Conservation (phyloP, 2,888 invertebrate genomes). For the Bugula neritina region DNA sequence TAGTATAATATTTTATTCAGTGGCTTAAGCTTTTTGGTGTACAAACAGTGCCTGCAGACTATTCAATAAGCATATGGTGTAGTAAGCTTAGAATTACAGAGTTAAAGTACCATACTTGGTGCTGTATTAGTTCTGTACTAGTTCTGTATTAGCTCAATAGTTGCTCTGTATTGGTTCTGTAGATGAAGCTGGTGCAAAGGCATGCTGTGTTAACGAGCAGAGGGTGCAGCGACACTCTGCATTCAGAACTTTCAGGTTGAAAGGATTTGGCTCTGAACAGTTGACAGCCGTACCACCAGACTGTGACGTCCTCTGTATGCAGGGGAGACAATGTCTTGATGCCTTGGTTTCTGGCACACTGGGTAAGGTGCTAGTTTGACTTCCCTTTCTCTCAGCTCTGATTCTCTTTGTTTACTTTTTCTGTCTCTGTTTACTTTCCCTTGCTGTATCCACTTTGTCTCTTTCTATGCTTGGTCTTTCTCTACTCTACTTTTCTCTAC, state of each 20-base stretch:
- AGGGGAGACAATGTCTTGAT: neutral
- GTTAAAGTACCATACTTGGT: too few species aligned
- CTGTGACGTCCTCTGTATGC: neutral
- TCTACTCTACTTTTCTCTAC: too few species aligned
- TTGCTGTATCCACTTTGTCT: neutral
- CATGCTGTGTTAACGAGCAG: neutral
- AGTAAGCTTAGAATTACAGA: too few species aligned
- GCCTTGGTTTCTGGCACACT: neutral
- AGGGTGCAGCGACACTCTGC: neutral
- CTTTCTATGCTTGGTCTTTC: neutral
- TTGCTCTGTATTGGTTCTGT: too few species aligned
- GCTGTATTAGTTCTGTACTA: too few species aligned
- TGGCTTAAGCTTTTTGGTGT: too few species aligned
- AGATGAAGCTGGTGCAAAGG: neutral
- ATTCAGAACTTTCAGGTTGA: neutral
- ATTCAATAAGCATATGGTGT: too few species aligned
- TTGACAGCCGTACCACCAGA: neutral
- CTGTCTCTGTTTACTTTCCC: neutral
- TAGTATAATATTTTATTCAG: too few species aligned
- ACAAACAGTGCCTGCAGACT: too few species aligned
- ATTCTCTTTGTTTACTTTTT: neutral
- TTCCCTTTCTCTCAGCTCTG: neutral
- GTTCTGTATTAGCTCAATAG: too few species aligned
- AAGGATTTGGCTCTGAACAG: neutral
- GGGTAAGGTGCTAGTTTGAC: neutral